Percentiles rank a stretch among this genome's conserved stretches.
These are phyloP conservation scores for Chrosomus eos DNA, from an alignment of 2,797 vertebrate species.

Conservation along the genomic window DNA sequence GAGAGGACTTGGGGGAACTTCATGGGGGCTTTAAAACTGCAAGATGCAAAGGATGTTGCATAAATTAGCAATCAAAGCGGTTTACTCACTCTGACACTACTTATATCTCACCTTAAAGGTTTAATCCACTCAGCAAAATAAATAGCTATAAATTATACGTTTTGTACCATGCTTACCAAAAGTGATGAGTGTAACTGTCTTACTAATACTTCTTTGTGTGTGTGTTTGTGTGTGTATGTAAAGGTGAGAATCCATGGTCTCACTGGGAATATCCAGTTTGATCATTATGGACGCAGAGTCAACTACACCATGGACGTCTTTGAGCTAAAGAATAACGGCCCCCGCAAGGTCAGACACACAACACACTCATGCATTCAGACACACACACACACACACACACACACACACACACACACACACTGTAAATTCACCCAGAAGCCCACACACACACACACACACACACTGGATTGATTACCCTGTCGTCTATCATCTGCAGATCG, in stretches of 20 bases:
- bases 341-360: constrained; percentile 83
- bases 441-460: constrained; percentile 34
- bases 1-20: background rate
- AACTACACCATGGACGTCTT: constrained; percentile 99
- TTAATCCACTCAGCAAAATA: background rate
- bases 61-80: background rate
- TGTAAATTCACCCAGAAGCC: constrained; percentile 31
- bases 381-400: constrained; percentile 16
- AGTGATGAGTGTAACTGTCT: background rate
- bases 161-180: background rate
- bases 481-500: constrained; percentile 80
- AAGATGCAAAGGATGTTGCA: background rate
- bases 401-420: constrained; percentile 1
- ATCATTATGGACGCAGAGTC: constrained; percentile 94
- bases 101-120: background rate
- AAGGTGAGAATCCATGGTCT: constrained; percentile 97
- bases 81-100: background rate
- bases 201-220: constrained; percentile 27
- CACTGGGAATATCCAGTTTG: constrained; percentile 97
- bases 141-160: background rate
- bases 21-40: background rate
- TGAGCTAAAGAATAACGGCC: constrained; percentile 93
- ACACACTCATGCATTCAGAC: background rate
- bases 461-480: constrained; percentile 12
- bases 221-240: constrained; percentile 38